Percentiles rank a stretch among this genome's conserved stretches.
Conservation (phyloP, 1,140 invertebrate species). For the Musca vetustissima region DNA sequence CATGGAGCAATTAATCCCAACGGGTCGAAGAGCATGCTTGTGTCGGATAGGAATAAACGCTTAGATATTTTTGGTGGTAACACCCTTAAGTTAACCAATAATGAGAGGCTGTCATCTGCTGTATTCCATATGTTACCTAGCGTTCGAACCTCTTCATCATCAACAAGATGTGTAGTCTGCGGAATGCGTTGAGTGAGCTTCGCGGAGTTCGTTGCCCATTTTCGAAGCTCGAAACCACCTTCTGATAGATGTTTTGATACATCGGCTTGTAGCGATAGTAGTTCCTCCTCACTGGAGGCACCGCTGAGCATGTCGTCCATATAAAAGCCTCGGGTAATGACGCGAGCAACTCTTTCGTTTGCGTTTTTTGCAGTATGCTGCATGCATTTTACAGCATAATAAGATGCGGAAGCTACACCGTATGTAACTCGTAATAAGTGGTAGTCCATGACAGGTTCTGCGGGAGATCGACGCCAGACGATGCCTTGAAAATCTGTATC, state of each 20-base stretch:
- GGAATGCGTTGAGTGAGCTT: not conserved
- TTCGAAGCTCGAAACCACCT: not conserved
- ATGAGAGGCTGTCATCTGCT: not conserved
- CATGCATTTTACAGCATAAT: slow-evolving; percentile 6
- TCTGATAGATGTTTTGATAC: not conserved
- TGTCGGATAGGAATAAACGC: slow-evolving; percentile 13
- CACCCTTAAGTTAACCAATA: not conserved
- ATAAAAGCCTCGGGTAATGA: slow-evolving; percentile 1
- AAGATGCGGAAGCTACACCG: slow-evolving; percentile 1
- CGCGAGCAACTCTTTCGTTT: not conserved
- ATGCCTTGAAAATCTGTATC: not conserved
- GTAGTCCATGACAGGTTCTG: not conserved
- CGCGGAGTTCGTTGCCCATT: not conserved
- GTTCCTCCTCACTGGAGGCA: not conserved
- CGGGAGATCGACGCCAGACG: not conserved
- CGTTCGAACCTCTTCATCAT: not conserved
- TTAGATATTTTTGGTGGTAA: slow-evolving; percentile 3
- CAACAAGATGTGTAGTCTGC: not conserved
- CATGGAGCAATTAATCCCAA: not conserved
- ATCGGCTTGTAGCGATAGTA: not conserved
- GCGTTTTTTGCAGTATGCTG: not conserved
- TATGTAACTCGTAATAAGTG: slow-evolving; percentile 17
- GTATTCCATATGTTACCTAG: slow-evolving; percentile 12
- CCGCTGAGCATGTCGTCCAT: slow-evolving; percentile 7
- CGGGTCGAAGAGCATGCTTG: slow-evolving; percentile 16